phyloP scores from a whole-genome alignment of 2,888 invertebrate species.

The Eupithecia vulgata region DNA sequence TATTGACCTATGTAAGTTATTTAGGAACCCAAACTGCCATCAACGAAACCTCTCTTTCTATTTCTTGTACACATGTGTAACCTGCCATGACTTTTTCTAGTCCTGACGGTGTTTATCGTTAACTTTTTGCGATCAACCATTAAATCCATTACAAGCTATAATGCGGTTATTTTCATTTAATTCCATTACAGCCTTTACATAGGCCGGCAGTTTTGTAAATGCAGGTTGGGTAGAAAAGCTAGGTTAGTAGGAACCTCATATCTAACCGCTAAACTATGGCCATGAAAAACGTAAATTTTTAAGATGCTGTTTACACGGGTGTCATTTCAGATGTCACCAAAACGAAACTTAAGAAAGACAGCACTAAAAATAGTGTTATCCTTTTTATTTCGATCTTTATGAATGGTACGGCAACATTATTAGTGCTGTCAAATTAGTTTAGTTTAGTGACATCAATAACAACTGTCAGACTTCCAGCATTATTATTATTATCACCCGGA shows the following conservation, averaged over 20 bases:
- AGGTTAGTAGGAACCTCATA: neutral
- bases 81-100: neutral
- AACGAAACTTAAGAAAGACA: too few species aligned
- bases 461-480: too few species aligned
- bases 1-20: too few species aligned
- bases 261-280: neutral
- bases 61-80: too few species aligned
- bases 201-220: conserved; percentile 46
- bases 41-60: neutral
- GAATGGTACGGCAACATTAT: too few species aligned
- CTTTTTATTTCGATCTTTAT: too few species aligned
- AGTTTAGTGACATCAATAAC: too few species aligned
- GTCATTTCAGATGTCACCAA: too few species aligned
- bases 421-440: too few species aligned
- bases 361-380: too few species aligned
- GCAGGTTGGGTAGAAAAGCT: conserved; percentile 29
- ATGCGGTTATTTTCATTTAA: conserved; percentile 46
- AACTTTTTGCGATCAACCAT: conserved; percentile 32
- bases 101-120: neutral
- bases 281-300: neutral
- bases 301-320: too few species aligned
- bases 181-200: conserved; percentile 44
- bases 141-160: conserved; percentile 30
- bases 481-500: too few species aligned
- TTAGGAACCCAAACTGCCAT: neutral